Base-by-base conservation (phyloP, 2,113 vertebrate species). In the Phrynosoma blainvillii region DNA sequence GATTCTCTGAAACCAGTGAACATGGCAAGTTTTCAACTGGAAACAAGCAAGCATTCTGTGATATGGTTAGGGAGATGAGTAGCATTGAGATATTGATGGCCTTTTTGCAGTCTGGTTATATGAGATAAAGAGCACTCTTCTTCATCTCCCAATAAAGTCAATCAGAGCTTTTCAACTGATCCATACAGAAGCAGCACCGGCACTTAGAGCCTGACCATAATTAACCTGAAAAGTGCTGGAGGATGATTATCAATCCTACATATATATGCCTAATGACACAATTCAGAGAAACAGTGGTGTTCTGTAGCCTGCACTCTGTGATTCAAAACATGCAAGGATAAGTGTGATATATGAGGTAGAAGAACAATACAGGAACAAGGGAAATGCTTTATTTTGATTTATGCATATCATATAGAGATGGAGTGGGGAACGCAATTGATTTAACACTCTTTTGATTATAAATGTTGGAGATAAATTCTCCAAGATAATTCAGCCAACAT, bases 191-290 rank as follows among this genome's bases (percentile, higher is more conserved):
- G 71, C 40, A 87, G 54, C 47, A 65, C 47, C 68, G 36, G 21
- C 12, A 47, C 40, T 40, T 52, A 18, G 0, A 84, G 0, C 14
- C 76, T 23, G n/a, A 13, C 7, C 23, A 70, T 30, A 0, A 0
- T 85, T 82, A 32, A 40, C 25, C 20, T 25, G 86, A 91, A 86
- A 71, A 40, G 30, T 11, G 1, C 5, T 56, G 84, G 71, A 59
- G 79, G 92, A 82, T n/a, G 11, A 1, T 42, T 75, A 7, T 75
- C 27, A 5, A 32, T 74, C 25, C 23, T 30, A 7, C 0, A 2
- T 6, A 0, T 30, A 0, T 65, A 1, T 8, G 0, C 42, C 36
- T 0, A 0, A 65, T 23, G 23, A 70, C 10, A 25, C 66, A 5
- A 27, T 59, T 2, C 18, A 40, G 42, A 32, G 59, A 88, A 32